Percentiles rank a stretch among this genome's conserved stretches.
These are phyloP conservation scores for Cirrhinus molitorella DNA, from an alignment of 2,797 vertebrate genomes.

Conservation along the genomic window DNA sequence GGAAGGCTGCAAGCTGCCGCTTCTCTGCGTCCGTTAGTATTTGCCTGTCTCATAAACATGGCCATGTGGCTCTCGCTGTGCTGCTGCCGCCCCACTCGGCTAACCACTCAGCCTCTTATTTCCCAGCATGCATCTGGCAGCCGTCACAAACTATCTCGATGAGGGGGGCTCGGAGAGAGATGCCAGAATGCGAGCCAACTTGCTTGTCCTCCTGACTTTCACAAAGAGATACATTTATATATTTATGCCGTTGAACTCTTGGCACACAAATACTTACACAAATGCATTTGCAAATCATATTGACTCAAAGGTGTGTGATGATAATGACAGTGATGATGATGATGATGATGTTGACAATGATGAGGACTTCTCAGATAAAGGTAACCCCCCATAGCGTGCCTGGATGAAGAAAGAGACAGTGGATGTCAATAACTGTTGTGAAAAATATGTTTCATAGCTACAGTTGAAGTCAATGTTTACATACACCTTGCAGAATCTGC, in stretches of 20 bases:
- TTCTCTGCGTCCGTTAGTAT: conserved; percentile 47
- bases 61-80: conserved; percentile 79
- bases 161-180: conserved; percentile 39
- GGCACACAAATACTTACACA: not conserved
- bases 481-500: too few species aligned
- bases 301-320: not conserved
- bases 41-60: conserved; percentile 65
- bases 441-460: not conserved
- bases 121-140: conserved; percentile 81
- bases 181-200: conserved; percentile 36
- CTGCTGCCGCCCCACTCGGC: conserved; percentile 71
- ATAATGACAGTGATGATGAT: not conserved
- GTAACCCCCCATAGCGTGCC: not conserved
- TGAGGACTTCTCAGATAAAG: not conserved
- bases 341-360: not conserved
- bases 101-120: conserved; percentile 76
- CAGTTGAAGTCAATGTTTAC: too few species aligned
- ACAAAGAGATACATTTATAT: conserved; percentile 25
- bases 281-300: not conserved
- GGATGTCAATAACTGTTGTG: not conserved
- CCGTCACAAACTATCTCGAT: conserved; percentile 67
- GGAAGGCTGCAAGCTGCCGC: conserved; percentile 38
- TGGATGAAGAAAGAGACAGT: not conserved
- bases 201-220: conserved; percentile 33
- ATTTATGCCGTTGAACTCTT: conserved; percentile 19